phyloP scores from a whole-genome alignment of 2,888 invertebrate genomes.

The Panzeria rudis region DNA sequence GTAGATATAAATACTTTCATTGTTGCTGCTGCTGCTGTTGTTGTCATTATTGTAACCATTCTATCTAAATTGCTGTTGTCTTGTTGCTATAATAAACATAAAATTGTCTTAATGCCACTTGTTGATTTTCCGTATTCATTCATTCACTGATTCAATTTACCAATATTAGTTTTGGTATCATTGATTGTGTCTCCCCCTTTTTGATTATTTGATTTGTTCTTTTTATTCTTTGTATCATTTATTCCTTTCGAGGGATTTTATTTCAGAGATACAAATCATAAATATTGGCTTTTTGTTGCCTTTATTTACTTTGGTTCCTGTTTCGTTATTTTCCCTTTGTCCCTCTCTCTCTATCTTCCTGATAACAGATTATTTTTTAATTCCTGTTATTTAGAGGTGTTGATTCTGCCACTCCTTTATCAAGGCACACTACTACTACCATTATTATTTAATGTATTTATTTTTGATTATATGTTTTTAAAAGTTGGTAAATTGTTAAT shows the following conservation, averaged over 20 bases:
- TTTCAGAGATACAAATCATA: slow-evolving; percentile 60
- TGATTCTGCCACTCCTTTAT: slow-evolving; percentile 71
- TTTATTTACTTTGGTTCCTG: slow-evolving; percentile 38
- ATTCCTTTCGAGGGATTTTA: slow-evolving; percentile 39
- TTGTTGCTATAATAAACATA: slow-evolving; percentile 64
- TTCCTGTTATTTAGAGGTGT: slow-evolving; percentile 72
- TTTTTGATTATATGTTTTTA: slow-evolving; percentile 57
- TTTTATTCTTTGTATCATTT: slow-evolving; percentile 1
- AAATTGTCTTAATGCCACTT: slow-evolving; percentile 70
- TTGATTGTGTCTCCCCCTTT: slow-evolving; percentile 45
- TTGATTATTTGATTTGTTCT: neutral
- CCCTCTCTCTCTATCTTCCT: neutral
- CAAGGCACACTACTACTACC: slow-evolving; percentile 17
- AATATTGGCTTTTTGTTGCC: slow-evolving; percentile 43
- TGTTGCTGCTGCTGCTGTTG: slow-evolving; percentile 25
- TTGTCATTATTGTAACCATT: slow-evolving; percentile 40
- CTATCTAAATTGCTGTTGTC: slow-evolving; percentile 72
- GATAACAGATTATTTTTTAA: slow-evolving; percentile 63
- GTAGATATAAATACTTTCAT: slow-evolving; percentile 22
- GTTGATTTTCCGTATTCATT: slow-evolving; percentile 56
- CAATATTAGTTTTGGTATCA: slow-evolving; percentile 56
- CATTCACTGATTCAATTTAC: slow-evolving; percentile 58
- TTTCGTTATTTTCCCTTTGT: neutral
- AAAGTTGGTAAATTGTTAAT: slow-evolving; percentile 30
- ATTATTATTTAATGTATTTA: slow-evolving; percentile 52